Percentiles rank a stretch among this genome's conserved stretches.
These are phyloP conservation scores for Scleropages formosus DNA, from an alignment of 2,797 vertebrate genomes.

Conservation along the genomic window DNA sequence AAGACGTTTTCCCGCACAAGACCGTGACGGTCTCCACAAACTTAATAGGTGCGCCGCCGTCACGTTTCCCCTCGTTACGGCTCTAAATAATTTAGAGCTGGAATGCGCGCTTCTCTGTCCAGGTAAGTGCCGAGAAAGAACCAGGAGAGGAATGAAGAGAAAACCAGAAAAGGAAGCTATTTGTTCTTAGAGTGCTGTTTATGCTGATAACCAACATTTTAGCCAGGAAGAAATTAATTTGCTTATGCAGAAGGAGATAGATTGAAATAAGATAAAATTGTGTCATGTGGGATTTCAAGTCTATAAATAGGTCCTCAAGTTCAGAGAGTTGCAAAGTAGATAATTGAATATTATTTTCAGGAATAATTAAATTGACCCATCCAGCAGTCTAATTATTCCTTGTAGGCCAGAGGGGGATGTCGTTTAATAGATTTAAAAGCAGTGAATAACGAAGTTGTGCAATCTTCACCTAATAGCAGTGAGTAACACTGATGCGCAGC, in stretches of 20 bases:
- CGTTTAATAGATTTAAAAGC: constrained; percentile 65
- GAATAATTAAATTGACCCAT: constrained; percentile 78
- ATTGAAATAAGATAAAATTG: constrained; percentile 59
- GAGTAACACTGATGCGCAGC: constrained; percentile 3
- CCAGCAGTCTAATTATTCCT: constrained; percentile 74
- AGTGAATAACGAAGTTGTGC: constrained; percentile 61
- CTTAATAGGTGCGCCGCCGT: not conserved
- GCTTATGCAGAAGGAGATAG: constrained; percentile 32
- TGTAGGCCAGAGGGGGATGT: constrained; percentile 57
- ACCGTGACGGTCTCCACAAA: not conserved
- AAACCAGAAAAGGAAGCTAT: not conserved
- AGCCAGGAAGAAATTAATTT: constrained; percentile 46
- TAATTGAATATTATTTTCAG: constrained; percentile 81
- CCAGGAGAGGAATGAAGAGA: not conserved
- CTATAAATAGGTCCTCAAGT: constrained; percentile 69
- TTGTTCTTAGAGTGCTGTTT: constrained; percentile 14
- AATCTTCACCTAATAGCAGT: constrained; percentile 38
- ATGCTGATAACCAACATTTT: constrained; percentile 44
- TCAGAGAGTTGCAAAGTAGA: constrained; percentile 67
- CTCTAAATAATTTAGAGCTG: not conserved
- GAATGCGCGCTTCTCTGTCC: not conserved
- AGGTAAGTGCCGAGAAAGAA: not conserved
- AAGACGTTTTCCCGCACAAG: not conserved
- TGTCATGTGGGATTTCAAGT: constrained; percentile 46
- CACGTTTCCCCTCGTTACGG: not conserved